Evolutionary conservation across 2,113 vertebrate genomes (phyloP), one percentile per base, ranked within the genome.

Genomic region (Antigone vipio): DNA sequence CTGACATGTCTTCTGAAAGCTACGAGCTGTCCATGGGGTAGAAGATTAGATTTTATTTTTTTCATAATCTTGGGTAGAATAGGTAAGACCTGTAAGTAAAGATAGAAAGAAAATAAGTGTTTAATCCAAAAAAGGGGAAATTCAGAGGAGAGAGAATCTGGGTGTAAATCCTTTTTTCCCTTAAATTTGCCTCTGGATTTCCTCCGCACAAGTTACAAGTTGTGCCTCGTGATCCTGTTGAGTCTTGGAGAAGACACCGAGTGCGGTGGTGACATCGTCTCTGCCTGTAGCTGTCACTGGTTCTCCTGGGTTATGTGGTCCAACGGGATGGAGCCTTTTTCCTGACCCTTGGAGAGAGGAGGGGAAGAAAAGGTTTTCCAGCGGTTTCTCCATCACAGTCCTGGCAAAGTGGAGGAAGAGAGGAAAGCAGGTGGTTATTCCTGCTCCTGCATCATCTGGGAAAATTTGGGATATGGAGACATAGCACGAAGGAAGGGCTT

Each of bases 21-120:
- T 60, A 2, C 0, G 0, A 67, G 16, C 85, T 81, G 17, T 56
- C 30, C 1, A 0, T 72, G n/a, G 44, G 8, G 19, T 84, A 47
- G 4, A 26, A 80, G 50, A 27, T 73, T 17, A 34, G 24, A 40
- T 44, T 52, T 82, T 84, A 22, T 38, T 59, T 88, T 79, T 89
- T 68, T 62, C 9, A 3, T 60, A n/a, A 9, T 62, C 47, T 15
- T 35, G 20, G 15, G 26, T 34, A 89, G 47, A 80, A 34, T 67
- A 81, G 15, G 21, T 83, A 76, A 75, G 35, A 29, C 16, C 18
- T 44, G 5, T 44, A 29, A 71, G 30, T 40, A 76, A 86, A 77
- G 40, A 45, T 2, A 42, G 18, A 60, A 68, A 64, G 44, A 67
- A 79, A 62, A 73, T 35, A 62, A 23, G 42, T 38, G 26, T 40